Percentiles rank a stretch among this genome's conserved stretches.
Evolutionary conservation across 1,140 invertebrate species (phyloP).

Genomic region (Agrilus planipennis): DNA sequence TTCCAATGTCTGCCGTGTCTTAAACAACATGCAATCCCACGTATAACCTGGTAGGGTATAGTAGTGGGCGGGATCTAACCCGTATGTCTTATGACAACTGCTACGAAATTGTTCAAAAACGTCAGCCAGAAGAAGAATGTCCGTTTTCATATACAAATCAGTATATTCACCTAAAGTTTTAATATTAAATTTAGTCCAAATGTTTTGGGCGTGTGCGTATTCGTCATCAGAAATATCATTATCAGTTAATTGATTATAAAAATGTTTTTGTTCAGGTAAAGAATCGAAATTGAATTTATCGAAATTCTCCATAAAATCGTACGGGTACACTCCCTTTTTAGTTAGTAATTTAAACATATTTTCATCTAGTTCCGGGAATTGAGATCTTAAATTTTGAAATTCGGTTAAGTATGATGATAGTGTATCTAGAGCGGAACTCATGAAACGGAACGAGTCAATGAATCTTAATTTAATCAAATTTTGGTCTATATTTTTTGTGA

Average conservation of each 20-base stretch:
- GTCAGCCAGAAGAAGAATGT: constrained; percentile 27
- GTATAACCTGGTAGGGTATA: constrained; percentile 26
- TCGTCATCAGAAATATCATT: constrained; percentile 26
- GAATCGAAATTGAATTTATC: constrained; percentile 20
- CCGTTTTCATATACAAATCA: constrained; percentile 28
- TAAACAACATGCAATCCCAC: too few species aligned
- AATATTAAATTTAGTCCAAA: constrained; percentile 35
- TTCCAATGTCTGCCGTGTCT: too few species aligned
- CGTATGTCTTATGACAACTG: constrained; percentile 15
- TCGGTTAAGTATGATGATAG: constrained; percentile 18
- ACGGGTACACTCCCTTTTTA: constrained; percentile 27
- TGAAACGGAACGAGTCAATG: constrained; percentile 18
- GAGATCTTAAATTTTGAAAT: too few species aligned
- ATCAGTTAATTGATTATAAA: constrained; percentile 29
- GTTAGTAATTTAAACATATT: constrained; percentile 23
- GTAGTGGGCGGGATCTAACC: constrained; percentile 27
- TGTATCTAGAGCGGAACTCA: constrained; percentile 15
- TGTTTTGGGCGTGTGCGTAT: constrained; percentile 27
- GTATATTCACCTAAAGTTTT: constrained; percentile 31
- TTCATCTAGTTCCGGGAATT: too few species aligned
- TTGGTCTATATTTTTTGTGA: constrained; percentile 14
- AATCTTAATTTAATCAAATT: constrained; percentile 15
- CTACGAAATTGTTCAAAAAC: constrained; percentile 12
- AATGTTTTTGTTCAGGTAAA: constrained; percentile 22
- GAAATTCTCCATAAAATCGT: constrained; percentile 24